Evolutionary conservation across 2,113 vertebrate species (phyloP).

Genomic region (Ia io): DNA sequence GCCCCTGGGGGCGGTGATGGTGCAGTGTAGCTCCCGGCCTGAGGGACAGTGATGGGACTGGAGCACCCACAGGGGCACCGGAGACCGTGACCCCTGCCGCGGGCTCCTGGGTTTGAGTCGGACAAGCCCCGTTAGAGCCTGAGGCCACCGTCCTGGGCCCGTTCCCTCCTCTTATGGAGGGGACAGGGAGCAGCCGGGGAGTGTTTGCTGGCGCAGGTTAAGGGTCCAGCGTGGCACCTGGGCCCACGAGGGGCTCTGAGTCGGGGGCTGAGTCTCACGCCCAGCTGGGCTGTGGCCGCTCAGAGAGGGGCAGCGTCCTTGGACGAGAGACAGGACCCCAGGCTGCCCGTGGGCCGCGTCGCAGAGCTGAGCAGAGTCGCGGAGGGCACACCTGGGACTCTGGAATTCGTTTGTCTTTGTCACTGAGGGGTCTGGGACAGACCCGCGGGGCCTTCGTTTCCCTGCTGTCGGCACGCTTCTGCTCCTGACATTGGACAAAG

Average conservation of each 20-base stretch:
- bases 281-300: not conserved
- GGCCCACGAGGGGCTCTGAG: not conserved
- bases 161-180: not conserved
- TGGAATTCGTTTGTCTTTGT: rapidly evolving
- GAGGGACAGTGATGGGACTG: not conserved
- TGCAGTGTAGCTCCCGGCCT: not conserved
- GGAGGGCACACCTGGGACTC: not conserved
- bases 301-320: not conserved
- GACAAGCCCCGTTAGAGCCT: not conserved
- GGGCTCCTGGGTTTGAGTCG: not conserved
- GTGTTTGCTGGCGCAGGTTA: not conserved
- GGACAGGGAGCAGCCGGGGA: rapidly evolving
- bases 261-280: not conserved
- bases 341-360: not conserved
- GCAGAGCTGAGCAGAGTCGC: not conserved
- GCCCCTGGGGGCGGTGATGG: not conserved
- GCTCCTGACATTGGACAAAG: not conserved
- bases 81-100: rapidly evolving
- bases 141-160: rapidly evolving
- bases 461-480: not conserved
- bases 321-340: not conserved
- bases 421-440: not conserved
- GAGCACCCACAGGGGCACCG: not conserved
- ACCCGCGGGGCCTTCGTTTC: not conserved
- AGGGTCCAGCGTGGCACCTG: not conserved